Base-by-base conservation (phyloP, 1,140 invertebrate species). In the Hyles euphorbiae region DNA sequence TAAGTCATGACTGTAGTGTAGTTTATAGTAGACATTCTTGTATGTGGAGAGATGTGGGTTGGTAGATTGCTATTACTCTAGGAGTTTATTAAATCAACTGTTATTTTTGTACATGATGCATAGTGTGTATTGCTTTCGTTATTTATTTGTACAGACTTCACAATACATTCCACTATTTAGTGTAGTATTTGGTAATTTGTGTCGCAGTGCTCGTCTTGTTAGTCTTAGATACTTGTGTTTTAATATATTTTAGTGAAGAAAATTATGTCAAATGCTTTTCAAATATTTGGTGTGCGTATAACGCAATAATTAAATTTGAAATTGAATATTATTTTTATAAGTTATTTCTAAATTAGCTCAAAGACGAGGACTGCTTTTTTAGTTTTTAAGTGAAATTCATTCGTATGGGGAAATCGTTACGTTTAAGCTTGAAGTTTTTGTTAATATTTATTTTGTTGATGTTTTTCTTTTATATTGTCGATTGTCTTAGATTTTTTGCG, bases 361-460 rank as follows among this genome's bases (percentile, higher is more conserved):
- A 22, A 40, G 4, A 40, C 36, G 36, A 40, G 36, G 5, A 40
- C 36, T 5, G 36, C 8, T 22, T 22, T 5, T 40, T 40, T 40
- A 40, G 45, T 72, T 68, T 68, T 66, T 71, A 70, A 58, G 11
- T 64, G 32, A 65, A 63, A 65, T 60, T 63, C 63, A 70, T 69
- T 64, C 1, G 22, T 22, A 78, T 79, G 62, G 83, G 86, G 86
- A 83, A 86, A 88, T 79, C 76, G 81, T 87, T 88, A 88, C 86
- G 86, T 88, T 88, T 88, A 88, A 81, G 82, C 78, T 76, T 72
- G 6, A 69, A 56, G 61, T 83, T 81, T 48, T 78, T 84, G 78
- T 80, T 87, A 73, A 74, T 81, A 75, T 82, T 81, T 80, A 80
- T 82, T 83, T 81, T 86, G 75, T 83, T 84, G 81, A 70, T 74